Evolutionary conservation across 2,888 invertebrate species (phyloP).

Genomic region (Euplagia quadripunctaria): DNA sequence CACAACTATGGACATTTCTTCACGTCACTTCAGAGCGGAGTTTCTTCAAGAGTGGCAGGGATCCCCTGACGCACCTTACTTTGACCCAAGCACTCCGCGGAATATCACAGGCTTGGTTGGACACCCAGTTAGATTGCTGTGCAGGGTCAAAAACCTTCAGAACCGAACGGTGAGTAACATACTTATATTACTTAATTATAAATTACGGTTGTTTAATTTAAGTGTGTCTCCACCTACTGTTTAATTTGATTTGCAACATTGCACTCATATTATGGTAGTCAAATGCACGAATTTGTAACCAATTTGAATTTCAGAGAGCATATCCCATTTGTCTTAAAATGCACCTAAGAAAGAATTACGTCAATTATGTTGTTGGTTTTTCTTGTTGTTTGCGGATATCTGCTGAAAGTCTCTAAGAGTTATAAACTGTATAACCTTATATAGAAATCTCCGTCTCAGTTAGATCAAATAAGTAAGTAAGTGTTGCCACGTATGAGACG

Average conservation of each 20-base stretch:
- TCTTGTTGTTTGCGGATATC: background rate
- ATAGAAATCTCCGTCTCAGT: background rate
- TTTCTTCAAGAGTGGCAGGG: constrained; percentile 81
- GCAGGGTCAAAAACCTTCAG: constrained; percentile 95
- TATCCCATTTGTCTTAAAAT: background rate
- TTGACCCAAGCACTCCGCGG: constrained; percentile 92
- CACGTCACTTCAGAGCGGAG: constrained; percentile 78
- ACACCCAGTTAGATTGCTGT: constrained; percentile 93
- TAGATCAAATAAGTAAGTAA: background rate
- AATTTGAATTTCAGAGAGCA: background rate
- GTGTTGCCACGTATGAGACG: background rate
- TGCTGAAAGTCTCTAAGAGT: background rate
- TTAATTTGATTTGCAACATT: too few relatives aligned
- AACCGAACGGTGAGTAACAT: constrained; percentile 93
- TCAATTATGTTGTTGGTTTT: background rate
- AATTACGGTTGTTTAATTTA: too few relatives aligned
- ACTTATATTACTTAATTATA: too few relatives aligned
- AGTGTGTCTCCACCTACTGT: too few relatives aligned
- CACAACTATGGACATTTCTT: constrained; percentile 77
- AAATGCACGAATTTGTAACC: background rate
- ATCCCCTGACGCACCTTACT: constrained; percentile 89
- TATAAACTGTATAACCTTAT: background rate
- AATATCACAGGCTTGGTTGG: constrained; percentile 96
- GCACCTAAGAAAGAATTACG: background rate
- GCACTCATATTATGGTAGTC: too few relatives aligned